phyloP scores from a whole-genome alignment of 2,113 vertebrate genomes.

The Ornithorhynchus anatinus region DNA sequence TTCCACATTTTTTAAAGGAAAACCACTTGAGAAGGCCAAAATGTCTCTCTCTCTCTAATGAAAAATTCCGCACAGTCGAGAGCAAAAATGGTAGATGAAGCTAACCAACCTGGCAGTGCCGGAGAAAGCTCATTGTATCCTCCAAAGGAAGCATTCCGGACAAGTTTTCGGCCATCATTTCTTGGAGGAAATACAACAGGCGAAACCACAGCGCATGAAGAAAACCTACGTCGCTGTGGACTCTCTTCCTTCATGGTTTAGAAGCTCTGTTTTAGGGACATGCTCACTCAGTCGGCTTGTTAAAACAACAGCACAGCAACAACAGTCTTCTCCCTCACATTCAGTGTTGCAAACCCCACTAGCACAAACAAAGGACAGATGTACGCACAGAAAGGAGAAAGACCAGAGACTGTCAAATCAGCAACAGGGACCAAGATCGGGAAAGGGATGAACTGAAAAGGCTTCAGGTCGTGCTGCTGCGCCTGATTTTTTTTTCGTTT shows the following conservation, averaged over 20 bases:
- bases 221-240: slow-evolving; percentile 87
- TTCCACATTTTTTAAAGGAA: slow-evolving; percentile 14
- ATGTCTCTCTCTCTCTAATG: not conserved
- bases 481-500: not conserved
- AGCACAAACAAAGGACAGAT: slow-evolving; percentile 69
- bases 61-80: slow-evolving; percentile 45
- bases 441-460: slow-evolving; percentile 32
- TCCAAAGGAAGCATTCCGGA: slow-evolving; percentile 97
- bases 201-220: slow-evolving; percentile 84
- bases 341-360: slow-evolving; percentile 68
- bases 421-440: slow-evolving; percentile 61
- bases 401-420: slow-evolving; percentile 64
- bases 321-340: slow-evolving; percentile 71
- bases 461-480: slow-evolving; percentile 27
- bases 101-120: slow-evolving; percentile 88
- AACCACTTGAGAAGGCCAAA: slow-evolving; percentile 18
- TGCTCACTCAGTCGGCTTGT: slow-evolving; percentile 69
- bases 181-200: slow-evolving; percentile 78
- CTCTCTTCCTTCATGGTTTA: slow-evolving; percentile 92
- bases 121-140: slow-evolving; percentile 94
- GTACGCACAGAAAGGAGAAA: slow-evolving; percentile 66
- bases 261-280: slow-evolving; percentile 65
- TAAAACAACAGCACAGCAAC: slow-evolving; percentile 68
- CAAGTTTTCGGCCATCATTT: slow-evolving; percentile 90
- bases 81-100: slow-evolving; percentile 37